Percentiles rank a stretch among this genome's conserved stretches.
Evolutionary conservation across 2,888 invertebrate species (phyloP).

Genomic region (Tetragonisca angustula): DNA sequence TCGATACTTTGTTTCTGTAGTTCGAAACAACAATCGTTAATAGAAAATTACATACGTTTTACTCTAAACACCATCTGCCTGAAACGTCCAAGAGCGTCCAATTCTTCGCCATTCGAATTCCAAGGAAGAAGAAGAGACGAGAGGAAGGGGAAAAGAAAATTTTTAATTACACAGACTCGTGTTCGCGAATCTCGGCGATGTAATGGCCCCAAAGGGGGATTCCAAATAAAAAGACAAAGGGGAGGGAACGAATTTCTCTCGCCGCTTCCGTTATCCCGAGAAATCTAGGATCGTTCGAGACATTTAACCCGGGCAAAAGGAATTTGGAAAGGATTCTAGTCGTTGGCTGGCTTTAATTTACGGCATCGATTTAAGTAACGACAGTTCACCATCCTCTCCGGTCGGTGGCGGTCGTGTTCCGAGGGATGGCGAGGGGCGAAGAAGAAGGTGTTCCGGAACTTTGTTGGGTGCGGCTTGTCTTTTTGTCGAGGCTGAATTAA

Average conservation of each 20-base stretch:
- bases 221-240: not conserved
- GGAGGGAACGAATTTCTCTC: not conserved
- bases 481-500: constrained; percentile 41
- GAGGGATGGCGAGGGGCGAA: not conserved
- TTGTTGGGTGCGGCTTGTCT: constrained; percentile 22
- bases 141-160: not conserved
- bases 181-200: not conserved
- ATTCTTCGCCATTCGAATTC: not conserved
- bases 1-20: too few species aligned
- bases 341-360: constrained; percentile 14
- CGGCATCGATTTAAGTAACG: constrained; percentile 21
- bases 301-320: not conserved
- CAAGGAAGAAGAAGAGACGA: not conserved
- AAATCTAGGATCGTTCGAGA: not conserved
- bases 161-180: not conserved
- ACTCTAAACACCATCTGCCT: not conserved
- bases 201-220: not conserved
- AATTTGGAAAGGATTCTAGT: not conserved
- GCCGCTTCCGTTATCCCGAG: not conserved
- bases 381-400: not conserved
- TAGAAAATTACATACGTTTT: not conserved
- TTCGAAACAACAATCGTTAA: too few species aligned
- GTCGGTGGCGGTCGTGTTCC: not conserved
- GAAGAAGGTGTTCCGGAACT: constrained; percentile 21
- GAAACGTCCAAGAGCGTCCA: not conserved